Evolutionary conservation across 37 sponge, comb jelly and placozoan genomes (phyloP).

Genomic region (Eunapius fragilis): DNA sequence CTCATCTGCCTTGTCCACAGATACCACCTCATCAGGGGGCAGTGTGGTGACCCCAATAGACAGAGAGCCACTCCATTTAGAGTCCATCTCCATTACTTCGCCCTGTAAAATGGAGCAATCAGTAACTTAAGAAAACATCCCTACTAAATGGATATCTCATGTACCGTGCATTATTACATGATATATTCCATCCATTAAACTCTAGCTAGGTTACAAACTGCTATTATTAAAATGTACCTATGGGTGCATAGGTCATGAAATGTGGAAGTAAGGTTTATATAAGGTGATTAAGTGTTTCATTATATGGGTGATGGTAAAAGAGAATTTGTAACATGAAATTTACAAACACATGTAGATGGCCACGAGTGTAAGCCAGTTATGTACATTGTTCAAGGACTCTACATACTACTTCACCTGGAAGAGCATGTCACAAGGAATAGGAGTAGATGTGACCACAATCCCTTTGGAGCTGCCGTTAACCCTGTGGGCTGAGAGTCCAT

Average conservation of each 20-base stretch:
- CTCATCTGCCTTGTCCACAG: not conserved
- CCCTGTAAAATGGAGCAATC: not conserved
- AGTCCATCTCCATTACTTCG: conserved; percentile 1
- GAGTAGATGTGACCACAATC: not conserved
- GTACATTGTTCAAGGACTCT: not conserved
- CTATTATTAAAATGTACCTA: too few species aligned
- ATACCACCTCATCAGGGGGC: conserved; percentile 4
- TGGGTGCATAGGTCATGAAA: too few species aligned
- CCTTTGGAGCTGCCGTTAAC: conserved; percentile 1
- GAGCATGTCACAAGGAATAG: conserved; percentile 11
- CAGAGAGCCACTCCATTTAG: conserved; percentile 25
- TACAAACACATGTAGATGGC: not conserved
- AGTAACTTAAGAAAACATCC: not conserved
- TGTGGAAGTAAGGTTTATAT: too few species aligned
- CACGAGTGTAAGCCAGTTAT: not conserved
- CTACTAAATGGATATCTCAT: not conserved
- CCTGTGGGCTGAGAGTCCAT: not conserved
- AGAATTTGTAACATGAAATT: not conserved
- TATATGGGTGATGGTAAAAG: too few species aligned
- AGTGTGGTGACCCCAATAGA: conserved; percentile 32
- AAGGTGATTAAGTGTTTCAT: too few species aligned
- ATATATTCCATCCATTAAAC: too few species aligned
- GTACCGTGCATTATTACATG: too few species aligned
- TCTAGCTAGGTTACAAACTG: too few species aligned
- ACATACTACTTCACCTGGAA: conserved; percentile 5